A percentile compares a stretch with the other conserved stretches of the same genome.
Conservation (phyloP, 1,140 invertebrate genomes). For the Lordiphosa collinella region DNA sequence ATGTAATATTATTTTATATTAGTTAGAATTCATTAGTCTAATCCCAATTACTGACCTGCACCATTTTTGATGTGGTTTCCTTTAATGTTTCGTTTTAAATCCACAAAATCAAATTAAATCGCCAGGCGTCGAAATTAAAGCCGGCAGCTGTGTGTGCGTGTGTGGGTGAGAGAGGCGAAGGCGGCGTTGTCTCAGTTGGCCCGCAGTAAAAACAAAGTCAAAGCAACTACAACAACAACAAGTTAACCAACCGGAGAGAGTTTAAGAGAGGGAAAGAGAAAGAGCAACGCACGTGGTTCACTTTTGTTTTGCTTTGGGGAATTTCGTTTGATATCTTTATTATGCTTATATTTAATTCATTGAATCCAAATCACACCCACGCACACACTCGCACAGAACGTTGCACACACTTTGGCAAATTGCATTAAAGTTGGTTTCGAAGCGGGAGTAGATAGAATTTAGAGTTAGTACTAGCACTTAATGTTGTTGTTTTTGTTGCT, state of each 20-base stretch:
- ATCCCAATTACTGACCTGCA: slow-evolving; percentile 39
- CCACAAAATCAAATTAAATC: not conserved
- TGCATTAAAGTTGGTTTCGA: too few species aligned
- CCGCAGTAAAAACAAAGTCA: slow-evolving; percentile 36
- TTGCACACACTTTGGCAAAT: too few species aligned
- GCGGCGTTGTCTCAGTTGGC: not conserved
- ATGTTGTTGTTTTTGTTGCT: slow-evolving; percentile 12
- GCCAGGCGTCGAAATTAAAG: slow-evolving; percentile 1
- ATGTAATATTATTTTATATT: too few species aligned
- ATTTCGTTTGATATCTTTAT: slow-evolving; percentile 8
- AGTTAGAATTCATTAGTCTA: too few species aligned
- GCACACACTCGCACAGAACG: not conserved
- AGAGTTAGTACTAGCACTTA: not conserved
- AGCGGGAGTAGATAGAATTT: too few species aligned
- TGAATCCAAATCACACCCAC: slow-evolving; percentile 14
- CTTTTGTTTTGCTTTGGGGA: slow-evolving; percentile 46
- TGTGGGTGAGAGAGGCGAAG: not conserved
- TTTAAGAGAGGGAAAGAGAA: not conserved
- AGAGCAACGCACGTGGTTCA: slow-evolving; percentile 47
- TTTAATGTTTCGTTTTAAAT: not conserved
- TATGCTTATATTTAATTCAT: slow-evolving; percentile 20
- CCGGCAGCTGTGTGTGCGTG: not conserved
- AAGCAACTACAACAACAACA: slow-evolving; percentile 37
- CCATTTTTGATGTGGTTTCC: slow-evolving; percentile 36
- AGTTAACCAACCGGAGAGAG: not conserved